These are phyloP conservation scores for Euspilapteryx auroguttella DNA, from an alignment of 2,888 invertebrate genomes.

Conservation along the genomic window DNA sequence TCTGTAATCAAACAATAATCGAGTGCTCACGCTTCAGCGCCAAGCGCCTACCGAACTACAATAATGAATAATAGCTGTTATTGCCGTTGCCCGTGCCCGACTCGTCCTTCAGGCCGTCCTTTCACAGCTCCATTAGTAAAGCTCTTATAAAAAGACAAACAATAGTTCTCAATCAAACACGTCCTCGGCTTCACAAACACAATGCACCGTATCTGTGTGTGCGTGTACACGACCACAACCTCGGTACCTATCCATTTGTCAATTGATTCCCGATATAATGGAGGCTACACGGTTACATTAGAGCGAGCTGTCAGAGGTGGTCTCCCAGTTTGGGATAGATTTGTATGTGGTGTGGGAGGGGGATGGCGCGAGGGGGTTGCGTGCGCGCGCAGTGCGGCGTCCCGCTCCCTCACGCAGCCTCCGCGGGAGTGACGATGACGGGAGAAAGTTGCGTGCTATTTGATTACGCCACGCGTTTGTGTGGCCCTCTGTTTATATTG, in stretches of 20 bases:
- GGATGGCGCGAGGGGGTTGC: slow-evolving; percentile 26
- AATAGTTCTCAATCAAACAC: slow-evolving; percentile 15
- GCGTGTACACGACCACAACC: slow-evolving; percentile 9
- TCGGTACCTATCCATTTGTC: slow-evolving; percentile 38
- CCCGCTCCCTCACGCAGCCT: slow-evolving; percentile 19
- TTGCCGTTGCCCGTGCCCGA: too few species aligned
- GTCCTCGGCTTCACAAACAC: slow-evolving; percentile 11
- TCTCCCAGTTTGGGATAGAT: slow-evolving; percentile 39
- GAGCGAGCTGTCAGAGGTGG: slow-evolving; percentile 46
- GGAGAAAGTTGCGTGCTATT: slow-evolving; percentile 37
- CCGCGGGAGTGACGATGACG: too few species aligned
- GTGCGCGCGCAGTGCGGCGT: slow-evolving; percentile 31
- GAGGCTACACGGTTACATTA: slow-evolving; percentile 51
- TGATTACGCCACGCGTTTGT: slow-evolving; percentile 41
- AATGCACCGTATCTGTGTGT: slow-evolving; percentile 11
- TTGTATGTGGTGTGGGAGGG: slow-evolving; percentile 23
- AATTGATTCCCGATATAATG: slow-evolving; percentile 59
- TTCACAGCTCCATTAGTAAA: slow-evolving; percentile 12
- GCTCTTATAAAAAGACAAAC: slow-evolving; percentile 31
- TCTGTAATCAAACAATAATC: too few species aligned
- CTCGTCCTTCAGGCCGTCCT: too few species aligned
- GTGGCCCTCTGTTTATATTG: slow-evolving; percentile 53
- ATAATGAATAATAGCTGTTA: too few species aligned
- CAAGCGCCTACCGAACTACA: too few species aligned
- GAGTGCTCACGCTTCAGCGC: too few species aligned